Base-by-base conservation (phyloP, 2,888 invertebrate genomes). In the Cerceris ruficornis region DNA sequence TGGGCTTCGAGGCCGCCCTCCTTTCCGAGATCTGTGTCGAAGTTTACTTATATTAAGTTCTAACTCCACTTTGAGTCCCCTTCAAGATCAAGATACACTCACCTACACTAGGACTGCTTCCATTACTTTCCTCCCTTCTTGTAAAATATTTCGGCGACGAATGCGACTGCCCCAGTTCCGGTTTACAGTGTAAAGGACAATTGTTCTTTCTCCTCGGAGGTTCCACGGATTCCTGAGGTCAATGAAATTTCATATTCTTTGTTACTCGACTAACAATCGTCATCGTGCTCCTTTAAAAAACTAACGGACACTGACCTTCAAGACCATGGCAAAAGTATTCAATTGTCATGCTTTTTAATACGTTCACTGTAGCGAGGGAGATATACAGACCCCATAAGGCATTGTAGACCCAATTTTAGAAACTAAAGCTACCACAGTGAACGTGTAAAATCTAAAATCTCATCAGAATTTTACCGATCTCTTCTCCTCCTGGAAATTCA, bases 401-500 rank as follows among this genome's bases (percentile, higher is more conserved):
- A 28, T 28, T 28, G 28, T 28, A 28, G n/a, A n/a, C n/a, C n/a
- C n/a, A n/a, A 28, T 28, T 28, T 28, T 28, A 28, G 1, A 28
- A 28, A 28, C 1, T 28, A 28, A 28, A 2, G 28, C 2, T 28
- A 28, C 28, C 28, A 28, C 28, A 28, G 28, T 28, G 28, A 28
- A 46, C 46, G 46, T 46, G 46, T 46, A 2, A 46, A 46, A 46
- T 4, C 11, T 46, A 46, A 1, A 46, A 46, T 46, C 46, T 46
- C 5, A 46, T 11, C 8, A 11, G 11, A n/a, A 49, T 28, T 49
- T 82, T 70, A 87, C 87, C 82, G 84, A 69, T 82, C 72, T 84
- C 42, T 78, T 89, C 69, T 91, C 89, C 74, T 93, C 92, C 81
- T 96, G 95, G 88, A 96, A 95, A 91, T 95, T 95, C 93, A 96